Evolutionary conservation across 2,113 vertebrate species (phyloP), one percentile per base, ranked within the genome.

Genomic region (Seriola rivoliana): DNA sequence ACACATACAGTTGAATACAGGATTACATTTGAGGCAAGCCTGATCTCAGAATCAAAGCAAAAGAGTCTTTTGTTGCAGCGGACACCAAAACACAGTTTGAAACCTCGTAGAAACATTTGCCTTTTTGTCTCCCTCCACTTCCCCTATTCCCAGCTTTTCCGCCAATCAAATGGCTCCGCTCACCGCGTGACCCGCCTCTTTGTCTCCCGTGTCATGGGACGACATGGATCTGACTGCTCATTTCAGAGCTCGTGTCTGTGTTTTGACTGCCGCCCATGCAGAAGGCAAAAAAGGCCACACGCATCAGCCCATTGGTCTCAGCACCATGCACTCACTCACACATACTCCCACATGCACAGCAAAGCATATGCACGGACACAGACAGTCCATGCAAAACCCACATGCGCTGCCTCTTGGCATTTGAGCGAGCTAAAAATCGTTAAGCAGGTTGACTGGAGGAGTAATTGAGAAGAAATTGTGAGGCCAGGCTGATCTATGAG

Each of bases 401-500:
- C 88, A 67, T 64, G 19, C 80, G 17, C 84, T 67, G 79, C 80
- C 68, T 72, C 73, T 82, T 87, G 89, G 86, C 79, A 81, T 92
- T 88, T 73, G 75, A 80, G 67, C 44, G 72, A 86, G 86, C 91
- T 71, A 83, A 89, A 92, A 93, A 91, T 87, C 78, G 78, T 85
- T 84, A 88, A 86, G 83, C 84, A 88, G 91, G 90, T 91, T 90
- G 93, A 89, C 91, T 87, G 89, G 88, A 93, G 90, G 91, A 94
- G 92, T 93, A 93, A 93, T 92, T 92, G 88, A 93, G 87, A 90
- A 91, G 79, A 91, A 92, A 87, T 76, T 75, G 85, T 75, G 78
- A 92, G 90, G 86, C 85, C 84, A 62, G 82, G 65, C 88, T 72
- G 89, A 90, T 91, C 91, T 66, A 78, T n/a, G 52, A 71, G 88